phyloP scores from a whole-genome alignment of 2,888 invertebrate species.

The Uropetala carovei region DNA sequence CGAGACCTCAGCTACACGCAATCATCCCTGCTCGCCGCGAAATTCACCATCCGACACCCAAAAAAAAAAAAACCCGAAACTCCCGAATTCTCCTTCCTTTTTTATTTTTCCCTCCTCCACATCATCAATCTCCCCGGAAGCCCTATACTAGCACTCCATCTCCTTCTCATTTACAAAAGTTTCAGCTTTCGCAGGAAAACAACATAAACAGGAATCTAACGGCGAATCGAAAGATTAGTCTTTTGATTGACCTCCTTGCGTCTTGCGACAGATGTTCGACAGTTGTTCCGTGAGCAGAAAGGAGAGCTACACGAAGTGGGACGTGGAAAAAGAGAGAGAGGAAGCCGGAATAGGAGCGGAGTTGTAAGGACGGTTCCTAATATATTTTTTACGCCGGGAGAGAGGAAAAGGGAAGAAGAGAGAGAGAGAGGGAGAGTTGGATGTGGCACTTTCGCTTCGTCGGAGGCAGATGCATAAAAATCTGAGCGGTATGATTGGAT shows the following conservation, averaged over 20 bases:
- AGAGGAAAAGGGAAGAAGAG: neutral
- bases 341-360: no score
- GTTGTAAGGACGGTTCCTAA: neutral
- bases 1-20: constrained; percentile 7
- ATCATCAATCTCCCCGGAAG: neutral
- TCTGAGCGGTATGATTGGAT: neutral
- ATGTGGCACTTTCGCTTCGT: neutral
- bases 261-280: constrained; percentile 55
- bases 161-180: constrained; percentile 12
- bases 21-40: neutral
- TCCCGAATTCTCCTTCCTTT: neutral
- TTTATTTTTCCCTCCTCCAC: neutral
- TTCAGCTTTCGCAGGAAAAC: constrained; percentile 2
- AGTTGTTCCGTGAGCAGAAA: neutral
- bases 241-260: constrained; percentile 47
- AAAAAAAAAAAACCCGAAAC: neutral
- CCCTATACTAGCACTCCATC: neutral
- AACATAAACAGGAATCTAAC: neutral
- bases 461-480: constrained; percentile 20
- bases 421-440: neutral
- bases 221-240: constrained; percentile 34
- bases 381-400: neutral
- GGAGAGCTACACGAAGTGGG: no score
- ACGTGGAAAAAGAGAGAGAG: no score
- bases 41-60: neutral